A percentile compares a stretch with the other conserved stretches of the same genome.
phyloP scores from a whole-genome alignment of 2,797 vertebrate genomes.

The Margarornis squamiger region DNA sequence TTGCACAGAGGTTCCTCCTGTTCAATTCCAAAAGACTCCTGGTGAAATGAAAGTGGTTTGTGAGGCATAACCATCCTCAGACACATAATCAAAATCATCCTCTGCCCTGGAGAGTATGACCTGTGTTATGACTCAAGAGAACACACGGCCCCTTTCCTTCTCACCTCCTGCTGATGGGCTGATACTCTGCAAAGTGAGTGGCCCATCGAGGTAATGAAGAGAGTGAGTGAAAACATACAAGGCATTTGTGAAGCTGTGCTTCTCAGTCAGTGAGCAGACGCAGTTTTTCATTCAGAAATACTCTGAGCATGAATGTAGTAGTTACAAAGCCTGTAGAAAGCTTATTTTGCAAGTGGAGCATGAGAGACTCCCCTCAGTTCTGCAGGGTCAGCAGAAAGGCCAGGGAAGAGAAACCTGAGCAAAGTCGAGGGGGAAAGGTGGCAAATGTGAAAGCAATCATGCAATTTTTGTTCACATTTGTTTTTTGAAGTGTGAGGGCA shows the following conservation, averaged over 20 bases:
- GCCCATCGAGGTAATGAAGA: neutral
- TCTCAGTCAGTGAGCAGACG: rapidly evolving
- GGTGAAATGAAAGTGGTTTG: neutral
- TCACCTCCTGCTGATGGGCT: neutral
- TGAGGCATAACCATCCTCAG: neutral
- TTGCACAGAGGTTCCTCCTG: neutral
- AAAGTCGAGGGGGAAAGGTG: rapidly evolving
- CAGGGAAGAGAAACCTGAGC: neutral
- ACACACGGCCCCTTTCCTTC: neutral
- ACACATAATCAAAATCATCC: neutral
- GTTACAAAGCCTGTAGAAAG: neutral
- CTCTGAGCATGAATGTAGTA: rapidly evolving
- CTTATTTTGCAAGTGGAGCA: rapidly evolving
- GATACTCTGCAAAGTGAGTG: neutral
- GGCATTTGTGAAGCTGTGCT: neutral
- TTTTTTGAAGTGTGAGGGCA: neutral
- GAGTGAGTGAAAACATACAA: neutral
- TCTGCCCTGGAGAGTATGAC: neutral
- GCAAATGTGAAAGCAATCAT: neutral
- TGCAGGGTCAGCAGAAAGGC: neutral
- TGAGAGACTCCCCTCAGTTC: rapidly evolving
- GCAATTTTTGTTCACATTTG: neutral
- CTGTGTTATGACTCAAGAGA: neutral
- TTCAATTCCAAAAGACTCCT: neutral
- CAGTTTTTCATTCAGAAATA: rapidly evolving